Base-by-base conservation (phyloP, 1,140 invertebrate genomes). In the silkworm (Bombyx mori) region DNA sequence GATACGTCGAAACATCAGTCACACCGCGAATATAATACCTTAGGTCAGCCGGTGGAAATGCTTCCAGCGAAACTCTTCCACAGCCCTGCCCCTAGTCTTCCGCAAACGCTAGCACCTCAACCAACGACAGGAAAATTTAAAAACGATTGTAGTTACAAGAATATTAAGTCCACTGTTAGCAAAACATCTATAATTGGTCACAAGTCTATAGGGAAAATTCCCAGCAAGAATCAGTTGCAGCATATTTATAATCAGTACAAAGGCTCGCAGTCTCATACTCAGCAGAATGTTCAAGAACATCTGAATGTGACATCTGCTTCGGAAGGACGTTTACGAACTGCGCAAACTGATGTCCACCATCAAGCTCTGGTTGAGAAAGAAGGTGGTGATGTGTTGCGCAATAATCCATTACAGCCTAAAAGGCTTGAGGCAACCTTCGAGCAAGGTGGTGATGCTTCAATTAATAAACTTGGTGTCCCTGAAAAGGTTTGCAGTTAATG, bases 171-270 rank as follows among this genome's bases (percentile, higher is more conserved):
- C 8, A 85, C 78, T 12, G 60, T 78, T 2, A 87, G 82, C 53
- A 87, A 82, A 60, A 84, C 81, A 43, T 76, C 77, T 3, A 18
- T 85, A 42, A 65, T 79, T 47, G 75, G 71, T 3, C 66, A 65
- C 22, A 70, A 54, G 26, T 50, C 71, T 22, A 42, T 64, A 5
- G 70, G 68, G 1, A 67, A 53, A 60, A 74, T 63, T 9, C 61
- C 79, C 6, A 83, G 79, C 56, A 80, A 65, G 57, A 77, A 53
- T 68, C 81, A 84, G 55, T 68, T 84, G 44, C 81, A 81, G 58
- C 75, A 79, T 42, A 69, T 86, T 8, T 84, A 86, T 48, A 80
- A 82, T 18, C 73, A 80, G 52, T 86, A 83, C 53, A 84, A 79
- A 57, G 79, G 77, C 6, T 84, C 81, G 2, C 79, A 81, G 9